Conservation (phyloP, 2,113 vertebrate species). For the Phyllostomus discolor region DNA sequence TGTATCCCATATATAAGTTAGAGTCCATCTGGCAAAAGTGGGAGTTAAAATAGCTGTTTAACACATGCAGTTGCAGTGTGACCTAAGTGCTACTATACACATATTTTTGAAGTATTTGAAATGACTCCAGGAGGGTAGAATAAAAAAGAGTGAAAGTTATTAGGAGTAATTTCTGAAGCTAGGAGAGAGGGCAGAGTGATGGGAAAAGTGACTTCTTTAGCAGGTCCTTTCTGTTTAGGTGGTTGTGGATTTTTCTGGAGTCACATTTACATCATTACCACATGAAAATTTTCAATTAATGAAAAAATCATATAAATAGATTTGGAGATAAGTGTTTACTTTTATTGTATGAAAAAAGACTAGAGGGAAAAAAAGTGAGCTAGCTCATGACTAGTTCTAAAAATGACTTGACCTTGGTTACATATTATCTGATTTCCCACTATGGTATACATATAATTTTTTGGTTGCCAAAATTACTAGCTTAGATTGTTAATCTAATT, state of each 20-base stretch:
- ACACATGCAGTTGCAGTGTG: neutral
- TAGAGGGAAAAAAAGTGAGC: neutral
- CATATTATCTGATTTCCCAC: neutral
- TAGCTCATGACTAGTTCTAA: neutral
- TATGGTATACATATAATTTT: neutral
- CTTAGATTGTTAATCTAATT: neutral
- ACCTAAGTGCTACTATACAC: neutral
- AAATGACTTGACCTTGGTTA: neutral
- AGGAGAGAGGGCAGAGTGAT: neutral
- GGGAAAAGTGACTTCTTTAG: neutral
- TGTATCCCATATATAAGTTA: neutral
- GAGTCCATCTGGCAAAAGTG: neutral
- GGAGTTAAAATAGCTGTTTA: neutral
- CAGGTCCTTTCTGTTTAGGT: neutral
- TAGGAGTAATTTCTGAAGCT: fast-evolving
- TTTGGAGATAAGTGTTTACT: neutral
- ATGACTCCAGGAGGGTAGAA: neutral
- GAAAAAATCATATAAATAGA: neutral
- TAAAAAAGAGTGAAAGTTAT: neutral
- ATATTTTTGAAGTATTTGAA: neutral
- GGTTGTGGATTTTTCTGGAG: neutral
- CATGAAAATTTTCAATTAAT: neutral
- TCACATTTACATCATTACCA: neutral
- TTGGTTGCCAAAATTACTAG: neutral
- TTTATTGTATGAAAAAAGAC: neutral